Evolutionary conservation across 2,888 invertebrate species (phyloP).

Genomic region (Amaurobius ferox): DNA sequence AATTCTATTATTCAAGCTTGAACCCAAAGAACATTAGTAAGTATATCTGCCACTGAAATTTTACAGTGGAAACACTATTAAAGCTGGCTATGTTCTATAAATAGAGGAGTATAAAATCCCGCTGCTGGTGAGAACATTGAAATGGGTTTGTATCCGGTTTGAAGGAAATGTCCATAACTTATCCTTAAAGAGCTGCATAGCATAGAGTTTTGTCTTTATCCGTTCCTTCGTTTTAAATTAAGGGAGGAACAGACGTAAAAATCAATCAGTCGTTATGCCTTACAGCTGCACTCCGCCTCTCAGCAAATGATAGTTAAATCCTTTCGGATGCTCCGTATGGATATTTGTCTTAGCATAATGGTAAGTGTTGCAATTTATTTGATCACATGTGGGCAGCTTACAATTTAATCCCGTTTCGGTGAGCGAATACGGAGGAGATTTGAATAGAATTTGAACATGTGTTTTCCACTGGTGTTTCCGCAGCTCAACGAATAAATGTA

Average conservation of each 20-base stretch:
- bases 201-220: constrained; percentile 17
- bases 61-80: constrained; percentile 24
- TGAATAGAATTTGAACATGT: neutral
- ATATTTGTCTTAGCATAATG: constrained; percentile 32
- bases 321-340: constrained; percentile 27
- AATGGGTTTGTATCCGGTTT: constrained; percentile 23
- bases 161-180: constrained; percentile 26
- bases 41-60: neutral
- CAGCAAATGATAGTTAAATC: constrained; percentile 31
- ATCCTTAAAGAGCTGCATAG: neutral
- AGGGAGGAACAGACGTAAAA: constrained; percentile 22
- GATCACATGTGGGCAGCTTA: constrained; percentile 11
- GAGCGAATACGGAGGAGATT: constrained; percentile 21
- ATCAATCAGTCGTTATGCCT: constrained; percentile 24
- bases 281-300: constrained; percentile 25
- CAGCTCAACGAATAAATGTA: too few species aligned
- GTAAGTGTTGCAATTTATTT: constrained; percentile 36
- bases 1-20: constrained; percentile 15
- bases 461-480: too few species aligned
- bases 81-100: constrained; percentile 20
- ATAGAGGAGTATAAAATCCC: constrained; percentile 26
- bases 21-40: neutral
- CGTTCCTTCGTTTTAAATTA: constrained; percentile 31
- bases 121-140: constrained; percentile 6
- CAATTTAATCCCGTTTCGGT: constrained; percentile 27